Percentiles rank a stretch among this genome's conserved stretches.
These are phyloP conservation scores for Cydia fagiglandana DNA, from an alignment of 1,140 invertebrate genomes.

Conservation along the genomic window DNA sequence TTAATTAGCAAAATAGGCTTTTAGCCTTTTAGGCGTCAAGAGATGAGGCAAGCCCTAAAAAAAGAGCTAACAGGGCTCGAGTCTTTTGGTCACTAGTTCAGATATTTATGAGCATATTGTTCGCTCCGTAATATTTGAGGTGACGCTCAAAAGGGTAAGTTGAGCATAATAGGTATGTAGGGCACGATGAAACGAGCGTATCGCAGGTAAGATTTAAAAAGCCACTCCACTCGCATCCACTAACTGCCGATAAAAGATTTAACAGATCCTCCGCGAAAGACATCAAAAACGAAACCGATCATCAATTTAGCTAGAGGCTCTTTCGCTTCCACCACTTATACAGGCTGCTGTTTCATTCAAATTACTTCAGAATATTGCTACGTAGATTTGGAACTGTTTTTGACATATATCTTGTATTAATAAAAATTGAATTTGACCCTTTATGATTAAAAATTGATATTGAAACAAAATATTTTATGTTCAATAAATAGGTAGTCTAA, in stretches of 20 bases:
- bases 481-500: too few relatives aligned
- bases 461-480: too few relatives aligned
- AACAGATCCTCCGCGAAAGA: constrained; percentile 55
- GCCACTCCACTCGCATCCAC: constrained; percentile 41
- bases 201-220: constrained; percentile 57
- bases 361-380: constrained; percentile 27
- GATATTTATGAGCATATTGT: neutral
- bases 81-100: too few relatives aligned
- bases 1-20: too few relatives aligned
- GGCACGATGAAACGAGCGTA: constrained; percentile 44
- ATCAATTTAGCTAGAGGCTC: constrained; percentile 46
- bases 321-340: constrained; percentile 14
- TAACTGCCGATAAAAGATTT: constrained; percentile 66
- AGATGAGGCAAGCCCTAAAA: too few relatives aligned
- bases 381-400: too few relatives aligned
- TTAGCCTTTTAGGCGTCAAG: too few relatives aligned
- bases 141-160: constrained; percentile 29
- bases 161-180: constrained; percentile 46
- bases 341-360: neutral
- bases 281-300: constrained; percentile 55
- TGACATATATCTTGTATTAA: too few relatives aligned
- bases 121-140: neutral
- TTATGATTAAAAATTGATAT: too few relatives aligned
- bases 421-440: too few relatives aligned
- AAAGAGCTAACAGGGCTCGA: too few relatives aligned